A percentile compares a stretch with the other conserved stretches of the same genome.
These are phyloP conservation scores for Nowickia ferox DNA, from an alignment of 2,888 invertebrate genomes.

Conservation along the genomic window DNA sequence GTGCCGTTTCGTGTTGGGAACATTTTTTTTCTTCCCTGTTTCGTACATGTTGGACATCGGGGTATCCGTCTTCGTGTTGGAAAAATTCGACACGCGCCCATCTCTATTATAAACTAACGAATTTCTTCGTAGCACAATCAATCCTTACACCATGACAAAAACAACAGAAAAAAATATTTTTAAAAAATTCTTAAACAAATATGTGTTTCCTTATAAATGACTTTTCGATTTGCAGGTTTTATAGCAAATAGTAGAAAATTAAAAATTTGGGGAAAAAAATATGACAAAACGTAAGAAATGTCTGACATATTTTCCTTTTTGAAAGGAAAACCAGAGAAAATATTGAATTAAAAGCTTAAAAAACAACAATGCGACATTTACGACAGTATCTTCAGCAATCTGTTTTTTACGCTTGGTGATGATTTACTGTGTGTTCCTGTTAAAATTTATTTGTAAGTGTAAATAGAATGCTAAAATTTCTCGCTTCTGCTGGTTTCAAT, in stretches of 20 bases:
- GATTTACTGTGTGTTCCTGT: constrained; percentile 18
- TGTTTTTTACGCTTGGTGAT: constrained; percentile 40
- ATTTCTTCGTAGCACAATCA: constrained; percentile 16
- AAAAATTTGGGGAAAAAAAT: not conserved
- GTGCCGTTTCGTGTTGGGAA: too few relatives aligned
- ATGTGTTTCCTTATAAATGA: constrained; percentile 75
- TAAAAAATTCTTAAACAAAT: constrained; percentile 75
- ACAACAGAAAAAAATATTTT: not conserved
- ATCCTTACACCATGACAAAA: constrained; percentile 2
- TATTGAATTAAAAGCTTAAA: constrained; percentile 10
- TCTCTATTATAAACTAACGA: too few relatives aligned
- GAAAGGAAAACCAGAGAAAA: constrained; percentile 32
- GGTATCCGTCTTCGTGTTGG: too few relatives aligned
- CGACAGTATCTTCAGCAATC: not conserved
- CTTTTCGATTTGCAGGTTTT: constrained; percentile 18
- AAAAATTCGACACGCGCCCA: too few relatives aligned
- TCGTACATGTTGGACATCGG: too few relatives aligned
- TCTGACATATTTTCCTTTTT: constrained; percentile 33
- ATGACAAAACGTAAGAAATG: not conserved
- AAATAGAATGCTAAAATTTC: constrained; percentile 36
- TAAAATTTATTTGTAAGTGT: not conserved
- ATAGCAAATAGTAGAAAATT: constrained; percentile 13
- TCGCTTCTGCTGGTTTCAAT: not conserved
- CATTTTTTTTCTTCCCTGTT: too few relatives aligned
- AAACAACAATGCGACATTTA: not conserved